phyloP scores from a whole-genome alignment of 2,888 invertebrate genomes.

The Operophtera brumata region DNA sequence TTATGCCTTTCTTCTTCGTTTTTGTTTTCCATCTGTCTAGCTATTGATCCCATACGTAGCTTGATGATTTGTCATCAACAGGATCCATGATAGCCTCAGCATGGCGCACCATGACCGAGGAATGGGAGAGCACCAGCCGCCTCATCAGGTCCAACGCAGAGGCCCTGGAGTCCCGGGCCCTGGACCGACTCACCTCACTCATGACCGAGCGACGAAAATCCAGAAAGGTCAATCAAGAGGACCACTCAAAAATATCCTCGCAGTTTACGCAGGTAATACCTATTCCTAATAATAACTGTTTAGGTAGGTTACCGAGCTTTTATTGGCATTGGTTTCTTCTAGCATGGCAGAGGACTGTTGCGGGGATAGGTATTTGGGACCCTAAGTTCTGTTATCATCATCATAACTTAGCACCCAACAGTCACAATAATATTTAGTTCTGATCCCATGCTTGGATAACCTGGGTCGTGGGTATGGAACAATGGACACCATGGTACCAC shows the following conservation, averaged over 20 bases:
- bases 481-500: too few species aligned
- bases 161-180: conserved; percentile 88
- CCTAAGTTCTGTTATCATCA: too few species aligned
- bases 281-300: conserved; percentile 16
- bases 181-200: conserved; percentile 89
- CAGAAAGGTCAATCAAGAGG: conserved; percentile 93
- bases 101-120: conserved; percentile 94
- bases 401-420: too few species aligned
- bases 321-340: too few species aligned
- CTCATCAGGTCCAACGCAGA: conserved; percentile 92
- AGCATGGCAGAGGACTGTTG: too few species aligned
- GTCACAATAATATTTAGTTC: too few species aligned
- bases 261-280: conserved; percentile 88
- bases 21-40: background rate
- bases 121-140: conserved; percentile 92
- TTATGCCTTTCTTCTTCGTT: too few species aligned
- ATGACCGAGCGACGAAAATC: conserved; percentile 93
- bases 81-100: conserved; percentile 84
- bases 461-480: too few species aligned
- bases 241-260: conserved; percentile 90
- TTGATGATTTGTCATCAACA: conserved; percentile 36
- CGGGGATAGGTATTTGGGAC: too few species aligned
- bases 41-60: background rate
- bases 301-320: too few species aligned
- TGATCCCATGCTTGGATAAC: too few species aligned